Percentiles rank a stretch among this genome's conserved stretches.
Conservation (phyloP, 2,888 invertebrate genomes). For the Geotrupes spiniger region DNA sequence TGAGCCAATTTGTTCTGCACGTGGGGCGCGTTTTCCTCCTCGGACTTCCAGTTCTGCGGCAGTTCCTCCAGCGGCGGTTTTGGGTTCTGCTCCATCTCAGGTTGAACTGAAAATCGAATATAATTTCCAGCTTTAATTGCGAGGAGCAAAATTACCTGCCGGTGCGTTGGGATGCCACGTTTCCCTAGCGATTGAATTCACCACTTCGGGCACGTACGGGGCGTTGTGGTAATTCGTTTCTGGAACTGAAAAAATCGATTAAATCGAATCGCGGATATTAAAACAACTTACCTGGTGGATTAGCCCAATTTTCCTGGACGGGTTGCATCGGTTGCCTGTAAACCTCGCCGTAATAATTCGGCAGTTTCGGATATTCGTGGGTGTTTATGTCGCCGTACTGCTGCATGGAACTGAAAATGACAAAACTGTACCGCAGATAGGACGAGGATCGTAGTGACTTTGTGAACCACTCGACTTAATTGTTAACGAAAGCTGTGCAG, state of each 20-base stretch:
- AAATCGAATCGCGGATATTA: background rate
- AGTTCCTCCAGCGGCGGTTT: slow-evolving; percentile 10
- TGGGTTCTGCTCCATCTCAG: background rate
- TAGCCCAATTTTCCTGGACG: slow-evolving; percentile 33
- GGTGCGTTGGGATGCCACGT: slow-evolving; percentile 25
- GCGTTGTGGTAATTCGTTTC: slow-evolving; percentile 19
- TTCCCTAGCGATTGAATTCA: slow-evolving; percentile 23
- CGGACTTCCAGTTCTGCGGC: slow-evolving; percentile 12
- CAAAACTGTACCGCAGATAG: background rate
- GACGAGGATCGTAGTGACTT: background rate
- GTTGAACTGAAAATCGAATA: background rate
- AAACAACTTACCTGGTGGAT: slow-evolving; percentile 17
- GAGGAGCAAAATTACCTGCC: slow-evolving; percentile 23
- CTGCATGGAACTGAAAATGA: slow-evolving; percentile 35
- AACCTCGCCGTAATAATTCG: slow-evolving; percentile 40
- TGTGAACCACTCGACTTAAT: too few relatives aligned
- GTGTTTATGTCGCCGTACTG: slow-evolving; percentile 35
- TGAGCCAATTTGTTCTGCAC: slow-evolving; percentile 47
- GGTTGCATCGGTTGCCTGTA: slow-evolving; percentile 38
- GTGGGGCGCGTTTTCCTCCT: slow-evolving; percentile 32
- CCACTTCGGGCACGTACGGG: slow-evolving; percentile 23
- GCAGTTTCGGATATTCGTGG: slow-evolving; percentile 32
- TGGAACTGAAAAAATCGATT: slow-evolving; percentile 10
- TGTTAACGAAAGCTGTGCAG: too few relatives aligned
- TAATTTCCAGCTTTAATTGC: too few relatives aligned